Conservation (phyloP, 2,113 vertebrate genomes). For the Clarias magur region DNA sequence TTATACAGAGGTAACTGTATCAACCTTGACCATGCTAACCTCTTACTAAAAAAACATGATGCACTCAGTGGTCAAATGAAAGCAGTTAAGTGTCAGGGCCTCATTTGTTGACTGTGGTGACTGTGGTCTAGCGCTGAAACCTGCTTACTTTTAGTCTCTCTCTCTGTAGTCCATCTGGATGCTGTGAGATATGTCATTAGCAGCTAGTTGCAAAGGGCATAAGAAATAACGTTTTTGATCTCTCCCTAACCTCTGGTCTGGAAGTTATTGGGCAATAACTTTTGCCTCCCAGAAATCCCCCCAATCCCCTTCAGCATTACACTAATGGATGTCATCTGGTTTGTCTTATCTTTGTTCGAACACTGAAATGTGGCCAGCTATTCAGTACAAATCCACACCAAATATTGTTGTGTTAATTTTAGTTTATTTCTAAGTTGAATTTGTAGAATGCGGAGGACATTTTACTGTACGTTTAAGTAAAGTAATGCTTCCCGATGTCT, state of each 20-base stretch:
- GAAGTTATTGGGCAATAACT: conserved; percentile 64
- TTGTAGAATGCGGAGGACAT: background rate
- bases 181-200: conserved; percentile 55
- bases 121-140: background rate
- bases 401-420: background rate
- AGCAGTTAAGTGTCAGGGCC: background rate
- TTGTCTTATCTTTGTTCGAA: conserved; percentile 54
- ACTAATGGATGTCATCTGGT: conserved; percentile 66
- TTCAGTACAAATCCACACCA: conserved; percentile 19
- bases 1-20: conserved; percentile 1
- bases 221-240: conserved; percentile 59
- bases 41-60: conserved; percentile 16
- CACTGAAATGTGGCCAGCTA: conserved; percentile 26
- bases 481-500: background rate
- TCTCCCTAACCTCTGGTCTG: conserved; percentile 60
- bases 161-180: conserved; percentile 56
- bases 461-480: background rate
- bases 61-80: background rate
- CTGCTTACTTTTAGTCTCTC: conserved; percentile 30
- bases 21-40: background rate
- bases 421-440: background rate
- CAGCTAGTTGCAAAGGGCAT: conserved; percentile 51
- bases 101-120: conserved; percentile 29
- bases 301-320: conserved; percentile 42
- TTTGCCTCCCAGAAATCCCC: conserved; percentile 45